Evolutionary conservation across 1,140 invertebrate species (phyloP).

Genomic region (Caenorhabditis inopinata): DNA sequence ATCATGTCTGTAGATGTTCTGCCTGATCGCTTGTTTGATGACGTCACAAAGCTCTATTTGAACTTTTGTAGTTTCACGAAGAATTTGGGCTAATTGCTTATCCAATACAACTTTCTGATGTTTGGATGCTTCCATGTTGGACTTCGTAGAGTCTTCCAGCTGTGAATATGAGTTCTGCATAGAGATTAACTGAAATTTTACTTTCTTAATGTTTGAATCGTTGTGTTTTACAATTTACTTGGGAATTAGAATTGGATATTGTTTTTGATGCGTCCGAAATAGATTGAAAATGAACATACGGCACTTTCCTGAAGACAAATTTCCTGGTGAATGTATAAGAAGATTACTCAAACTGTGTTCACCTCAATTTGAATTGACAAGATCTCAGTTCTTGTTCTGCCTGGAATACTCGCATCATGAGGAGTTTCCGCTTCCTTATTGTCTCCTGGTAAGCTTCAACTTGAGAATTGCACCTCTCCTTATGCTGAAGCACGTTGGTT

Average conservation of each 20-base stretch:
- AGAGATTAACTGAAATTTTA: background rate
- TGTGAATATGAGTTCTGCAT: background rate
- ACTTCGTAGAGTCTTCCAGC: background rate
- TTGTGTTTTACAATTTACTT: background rate
- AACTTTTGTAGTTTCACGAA: background rate
- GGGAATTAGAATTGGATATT: background rate
- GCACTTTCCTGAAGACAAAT: background rate
- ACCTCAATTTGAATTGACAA: background rate
- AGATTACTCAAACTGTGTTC: background rate
- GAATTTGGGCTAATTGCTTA: background rate
- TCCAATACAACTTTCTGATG: background rate
- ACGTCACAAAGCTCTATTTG: background rate
- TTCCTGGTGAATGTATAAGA: background rate
- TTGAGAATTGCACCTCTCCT: background rate
- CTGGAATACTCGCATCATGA: background rate
- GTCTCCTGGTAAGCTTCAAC: background rate
- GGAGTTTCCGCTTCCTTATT: background rate
- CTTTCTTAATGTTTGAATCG: background rate
- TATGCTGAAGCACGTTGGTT: background rate
- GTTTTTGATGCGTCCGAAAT: background rate
- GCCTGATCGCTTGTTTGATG: background rate
- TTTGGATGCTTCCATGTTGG: background rate
- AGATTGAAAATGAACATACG: background rate
- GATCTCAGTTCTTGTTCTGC: background rate
- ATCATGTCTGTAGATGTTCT: background rate